Conservation (phyloP, 2,888 invertebrate species). For the Nephrotoma appendiculata region DNA sequence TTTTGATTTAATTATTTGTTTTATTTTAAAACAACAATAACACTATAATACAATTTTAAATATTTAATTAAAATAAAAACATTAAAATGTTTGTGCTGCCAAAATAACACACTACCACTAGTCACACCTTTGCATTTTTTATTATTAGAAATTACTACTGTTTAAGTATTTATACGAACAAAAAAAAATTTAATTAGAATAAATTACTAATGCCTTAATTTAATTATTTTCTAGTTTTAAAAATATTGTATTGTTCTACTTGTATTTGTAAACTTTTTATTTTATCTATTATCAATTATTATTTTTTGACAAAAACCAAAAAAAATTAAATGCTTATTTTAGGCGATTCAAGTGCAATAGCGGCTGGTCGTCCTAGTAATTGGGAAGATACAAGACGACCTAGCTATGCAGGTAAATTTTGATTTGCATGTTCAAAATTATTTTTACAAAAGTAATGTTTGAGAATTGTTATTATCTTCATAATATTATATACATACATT, state of each 20-base stretch:
- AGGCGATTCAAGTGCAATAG: conserved; percentile 34
- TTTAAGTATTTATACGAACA: neutral
- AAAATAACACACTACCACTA: neutral
- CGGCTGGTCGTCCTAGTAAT: conserved; percentile 76
- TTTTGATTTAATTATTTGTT: neutral
- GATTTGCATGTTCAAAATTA: neutral
- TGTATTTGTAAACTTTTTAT: conserved; percentile 10
- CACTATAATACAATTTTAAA: neutral
- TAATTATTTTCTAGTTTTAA: neutral
- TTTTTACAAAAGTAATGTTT: neutral
- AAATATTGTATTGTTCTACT: conserved; percentile 5
- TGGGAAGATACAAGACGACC: conserved; percentile 60
- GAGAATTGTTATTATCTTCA: neutral
- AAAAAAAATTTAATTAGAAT: neutral
- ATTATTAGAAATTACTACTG: neutral
- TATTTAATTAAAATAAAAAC: neutral
- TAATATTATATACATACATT: neutral
- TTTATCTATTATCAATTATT: conserved; percentile 8
- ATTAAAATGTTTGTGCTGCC: neutral
- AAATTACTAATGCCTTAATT: neutral
- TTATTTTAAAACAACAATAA: neutral
- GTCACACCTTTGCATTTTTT: neutral
- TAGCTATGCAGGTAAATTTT: conserved; percentile 50
- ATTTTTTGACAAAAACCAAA: neutral
- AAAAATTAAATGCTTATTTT: conserved; percentile 6